phyloP scores from a whole-genome alignment of 2,888 invertebrate genomes.

The Siphonodentalium dalli region DNA sequence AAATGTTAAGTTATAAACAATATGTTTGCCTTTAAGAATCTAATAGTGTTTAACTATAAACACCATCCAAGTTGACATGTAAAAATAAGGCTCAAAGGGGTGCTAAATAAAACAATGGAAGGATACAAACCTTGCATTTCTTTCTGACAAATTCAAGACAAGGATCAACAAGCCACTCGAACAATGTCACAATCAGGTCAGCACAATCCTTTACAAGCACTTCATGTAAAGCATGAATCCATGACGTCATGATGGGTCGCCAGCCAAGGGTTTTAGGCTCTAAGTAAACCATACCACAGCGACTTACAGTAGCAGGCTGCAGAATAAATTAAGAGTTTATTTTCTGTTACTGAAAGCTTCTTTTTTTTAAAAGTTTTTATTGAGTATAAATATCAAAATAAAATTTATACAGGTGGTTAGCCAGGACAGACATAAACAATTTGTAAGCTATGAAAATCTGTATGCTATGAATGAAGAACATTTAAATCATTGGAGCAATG shows the following conservation, averaged over 20 bases:
- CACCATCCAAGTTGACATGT: neutral
- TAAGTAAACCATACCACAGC: conserved; percentile 95
- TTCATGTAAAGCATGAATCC: conserved; percentile 74
- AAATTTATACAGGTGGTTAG: neutral
- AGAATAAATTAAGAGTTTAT: neutral
- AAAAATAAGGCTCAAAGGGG: too few species aligned
- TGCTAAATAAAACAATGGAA: too few species aligned
- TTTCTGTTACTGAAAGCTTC: neutral
- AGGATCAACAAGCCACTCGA: conserved; percentile 81
- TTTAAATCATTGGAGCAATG: too few species aligned
- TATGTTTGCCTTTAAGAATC: too few species aligned
- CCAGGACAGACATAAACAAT: too few species aligned
- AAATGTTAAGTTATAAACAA: too few species aligned
- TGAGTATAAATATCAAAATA: neutral
- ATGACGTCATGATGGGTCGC: conserved; percentile 80
- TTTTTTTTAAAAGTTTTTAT: neutral
- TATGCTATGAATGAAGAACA: too few species aligned
- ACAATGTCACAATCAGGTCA: conserved; percentile 68
- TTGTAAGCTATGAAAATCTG: too few species aligned
- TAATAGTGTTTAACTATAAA: too few species aligned
- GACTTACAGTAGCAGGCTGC: conserved; percentile 83
- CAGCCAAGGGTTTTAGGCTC: conserved; percentile 85
- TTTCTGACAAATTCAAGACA: conserved; percentile 77
- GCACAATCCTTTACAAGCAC: conserved; percentile 69
- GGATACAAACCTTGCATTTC: conserved; percentile 70